Conservation (phyloP, 37 sponge, comb jelly and placozoan genomes). For the Cladorhizidae sp. region DNA sequence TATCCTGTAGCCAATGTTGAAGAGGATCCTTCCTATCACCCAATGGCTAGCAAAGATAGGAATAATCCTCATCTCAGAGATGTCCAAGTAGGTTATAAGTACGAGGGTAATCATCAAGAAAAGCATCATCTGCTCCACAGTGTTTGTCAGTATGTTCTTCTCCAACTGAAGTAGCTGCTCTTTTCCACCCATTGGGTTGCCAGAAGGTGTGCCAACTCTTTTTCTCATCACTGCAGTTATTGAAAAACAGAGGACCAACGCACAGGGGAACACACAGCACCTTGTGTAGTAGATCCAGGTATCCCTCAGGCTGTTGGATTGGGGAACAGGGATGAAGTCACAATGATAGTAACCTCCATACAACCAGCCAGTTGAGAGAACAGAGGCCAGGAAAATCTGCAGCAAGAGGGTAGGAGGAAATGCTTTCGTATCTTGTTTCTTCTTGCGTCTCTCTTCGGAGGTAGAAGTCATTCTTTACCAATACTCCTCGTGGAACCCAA, state of each 20-base stretch:
- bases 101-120: constrained; percentile 6
- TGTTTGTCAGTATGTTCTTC: constrained; percentile 58
- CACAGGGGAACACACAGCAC: constrained; percentile 45
- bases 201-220: constrained; percentile 7
- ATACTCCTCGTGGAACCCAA: too few species aligned
- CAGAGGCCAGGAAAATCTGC: neutral
- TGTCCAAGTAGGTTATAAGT: constrained; percentile 32
- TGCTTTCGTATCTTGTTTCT: neutral
- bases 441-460: neutral
- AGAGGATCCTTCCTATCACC: constrained; percentile 51
- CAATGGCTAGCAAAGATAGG: constrained; percentile 37
- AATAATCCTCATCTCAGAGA: constrained; percentile 57
- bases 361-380: constrained; percentile 3
- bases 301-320: constrained; percentile 15
- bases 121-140: constrained; percentile 53
- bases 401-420: neutral
- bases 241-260: constrained; percentile 17
- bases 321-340: constrained; percentile 50
- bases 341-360: constrained; percentile 52
- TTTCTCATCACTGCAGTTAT: constrained; percentile 2
- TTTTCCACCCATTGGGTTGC: constrained; percentile 47
- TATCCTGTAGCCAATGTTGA: constrained; percentile 54
- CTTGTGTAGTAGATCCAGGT: constrained; percentile 34
- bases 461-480: too few species aligned
- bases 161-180: constrained; percentile 34